Conservation (phyloP, 2,113 vertebrate species). For the Anseranas semipalmata region DNA sequence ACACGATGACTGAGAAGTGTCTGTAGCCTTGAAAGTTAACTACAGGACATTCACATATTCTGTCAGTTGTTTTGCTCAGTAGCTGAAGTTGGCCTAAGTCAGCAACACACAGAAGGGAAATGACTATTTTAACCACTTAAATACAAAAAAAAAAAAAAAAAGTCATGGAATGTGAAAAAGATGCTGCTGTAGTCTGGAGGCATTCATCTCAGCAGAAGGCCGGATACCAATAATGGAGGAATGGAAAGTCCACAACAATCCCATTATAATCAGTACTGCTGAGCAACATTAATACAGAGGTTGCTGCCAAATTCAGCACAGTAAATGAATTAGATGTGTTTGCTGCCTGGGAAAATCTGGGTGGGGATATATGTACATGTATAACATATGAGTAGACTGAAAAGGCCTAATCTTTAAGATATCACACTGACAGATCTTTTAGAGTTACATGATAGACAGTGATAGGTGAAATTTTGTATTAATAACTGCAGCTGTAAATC, state of each 20-base stretch:
- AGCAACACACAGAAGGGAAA: neutral
- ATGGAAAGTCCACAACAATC: neutral
- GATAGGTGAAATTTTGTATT: slow-evolving; percentile 39
- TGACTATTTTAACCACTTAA: neutral
- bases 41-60: neutral
- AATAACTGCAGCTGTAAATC: slow-evolving; percentile 58
- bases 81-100: neutral
- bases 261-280: neutral
- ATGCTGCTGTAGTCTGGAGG: neutral
- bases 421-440: neutral
- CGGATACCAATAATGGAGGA: neutral
- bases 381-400: neutral
- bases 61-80: neutral
- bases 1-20: neutral
- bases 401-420: neutral
- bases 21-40: neutral
- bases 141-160: too few relatives aligned
- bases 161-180: neutral
- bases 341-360: neutral
- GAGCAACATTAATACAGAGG: neutral
- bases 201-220: neutral
- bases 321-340: neutral
- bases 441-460: neutral
- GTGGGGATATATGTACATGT: neutral
- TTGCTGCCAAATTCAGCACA: neutral